Evolutionary conservation across 37 sponge, comb jelly and placozoan genomes (phyloP).

Genomic region (Ephydatia muelleri): DNA sequence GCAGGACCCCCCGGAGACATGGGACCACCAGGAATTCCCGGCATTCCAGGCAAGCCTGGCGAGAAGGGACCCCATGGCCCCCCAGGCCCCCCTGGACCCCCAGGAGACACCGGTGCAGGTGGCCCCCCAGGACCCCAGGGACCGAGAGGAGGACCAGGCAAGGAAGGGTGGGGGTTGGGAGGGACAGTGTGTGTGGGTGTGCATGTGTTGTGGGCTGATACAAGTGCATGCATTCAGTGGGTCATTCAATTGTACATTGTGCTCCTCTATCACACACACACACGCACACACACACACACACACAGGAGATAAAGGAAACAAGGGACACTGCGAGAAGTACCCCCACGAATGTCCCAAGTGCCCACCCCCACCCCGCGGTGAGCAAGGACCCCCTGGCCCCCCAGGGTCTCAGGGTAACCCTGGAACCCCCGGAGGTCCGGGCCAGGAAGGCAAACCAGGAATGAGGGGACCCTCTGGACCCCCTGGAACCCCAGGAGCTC

Average conservation of each 20-base stretch:
- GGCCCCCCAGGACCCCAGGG: neutral
- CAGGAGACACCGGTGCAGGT: neutral
- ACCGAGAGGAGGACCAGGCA: neutral
- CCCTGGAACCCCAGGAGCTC: neutral
- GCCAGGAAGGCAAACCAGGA: slow-evolving; percentile 2
- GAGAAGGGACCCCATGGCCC: neutral
- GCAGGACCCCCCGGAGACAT: neutral
- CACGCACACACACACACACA: no score
- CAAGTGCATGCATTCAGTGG: no score
- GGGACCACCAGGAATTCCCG: neutral
- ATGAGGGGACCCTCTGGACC: slow-evolving; percentile 6
- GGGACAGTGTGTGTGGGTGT: neutral
- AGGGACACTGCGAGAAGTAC: neutral
- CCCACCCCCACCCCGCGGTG: neutral
- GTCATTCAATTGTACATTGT: no score
- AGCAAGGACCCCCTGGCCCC: slow-evolving; percentile 5
- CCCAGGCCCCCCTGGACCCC: neutral
- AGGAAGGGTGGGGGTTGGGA: neutral
- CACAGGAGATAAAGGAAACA: neutral
- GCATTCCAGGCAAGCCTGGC: neutral
- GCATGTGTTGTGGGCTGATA: neutral
- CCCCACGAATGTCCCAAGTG: neutral
- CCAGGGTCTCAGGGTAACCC: slow-evolving; percentile 7
- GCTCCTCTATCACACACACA: no score
- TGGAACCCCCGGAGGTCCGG: neutral